Evolutionary conservation across 2,113 vertebrate species (phyloP), one percentile per base, ranked within the genome.

Genomic region (Phyllostomus discolor): DNA sequence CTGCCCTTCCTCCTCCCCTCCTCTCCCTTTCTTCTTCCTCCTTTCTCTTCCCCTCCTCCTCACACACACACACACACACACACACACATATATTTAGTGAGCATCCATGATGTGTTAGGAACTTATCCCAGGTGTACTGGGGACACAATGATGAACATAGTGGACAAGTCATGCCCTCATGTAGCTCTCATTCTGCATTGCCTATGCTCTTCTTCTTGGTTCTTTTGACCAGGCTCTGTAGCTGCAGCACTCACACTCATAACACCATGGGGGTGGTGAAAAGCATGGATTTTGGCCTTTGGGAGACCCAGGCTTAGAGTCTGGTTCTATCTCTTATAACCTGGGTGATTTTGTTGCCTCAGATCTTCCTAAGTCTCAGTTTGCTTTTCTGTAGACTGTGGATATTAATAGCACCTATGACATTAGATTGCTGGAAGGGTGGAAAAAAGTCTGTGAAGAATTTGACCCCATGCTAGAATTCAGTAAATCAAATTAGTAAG

Each of bases 151-250:
- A 12, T 52, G 54, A 52, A 16, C 26, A 78, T 4, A 38, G 50
- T 20, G 16, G 24, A 17, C 6, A 57, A 28, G 62, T 19, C n/a
- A 12, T 7, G 24, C 28, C 22, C 43, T 43, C 48, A 11, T 14
- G 15, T 14, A 11, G 28, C n/a, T 35, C 9, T 8, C 8, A 1
- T 31, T 57, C 33, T 10, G 10, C 19, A 0, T 88, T 10, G 14
- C 20, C 5, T 0, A 6, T 3, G 20, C 66, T 62, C 7, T 20
- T 52, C 8, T 50, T 2, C n/a, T 26, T 28, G 19, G 31, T 52
- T 52, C 75, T 22, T 52, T 78, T 12, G 46, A n/a, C 31, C 38
- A 43, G n/a, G 17, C 38, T 76, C 75, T 87, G 15, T 38, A 17
- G 83, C 54, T 31, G 41, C 28, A n/a, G 16, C 31, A 28, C 57